Conservation (phyloP, 2,113 vertebrate genomes). For the Mola mola region DNA sequence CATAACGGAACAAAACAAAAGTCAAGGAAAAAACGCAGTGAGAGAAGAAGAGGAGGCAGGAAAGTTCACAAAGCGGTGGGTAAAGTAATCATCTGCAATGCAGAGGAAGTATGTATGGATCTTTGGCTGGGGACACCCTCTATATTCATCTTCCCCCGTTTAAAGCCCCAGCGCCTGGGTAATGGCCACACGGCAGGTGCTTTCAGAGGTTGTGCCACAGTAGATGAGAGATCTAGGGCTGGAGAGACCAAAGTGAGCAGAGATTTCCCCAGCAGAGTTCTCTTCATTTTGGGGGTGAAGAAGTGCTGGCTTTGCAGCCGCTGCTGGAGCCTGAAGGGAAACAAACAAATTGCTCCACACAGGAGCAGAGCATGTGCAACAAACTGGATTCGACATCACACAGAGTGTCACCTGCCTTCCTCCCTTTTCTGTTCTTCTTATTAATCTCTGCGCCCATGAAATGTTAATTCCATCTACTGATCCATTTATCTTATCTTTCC, state of each 20-base stretch:
- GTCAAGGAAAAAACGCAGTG: constrained; percentile 20
- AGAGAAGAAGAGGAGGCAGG: constrained; percentile 47
- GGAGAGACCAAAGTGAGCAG: constrained; percentile 72
- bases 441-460: constrained; percentile 7
- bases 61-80: constrained; percentile 45
- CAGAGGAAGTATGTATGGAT: constrained; percentile 67
- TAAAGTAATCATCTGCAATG: constrained; percentile 75
- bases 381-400: constrained; percentile 55
- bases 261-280: constrained; percentile 73
- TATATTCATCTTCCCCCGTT: constrained; percentile 77
- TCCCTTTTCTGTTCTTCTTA: constrained; percentile 17
- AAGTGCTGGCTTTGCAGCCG: constrained; percentile 29
- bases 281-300: constrained; percentile 66
- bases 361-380: constrained; percentile 40
- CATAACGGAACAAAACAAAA: constrained; percentile 54
- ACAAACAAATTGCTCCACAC: constrained; percentile 71
- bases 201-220: constrained; percentile 68
- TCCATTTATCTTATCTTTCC: constrained; percentile 10
- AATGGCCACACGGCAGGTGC: constrained; percentile 66
- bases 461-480: constrained; percentile 16
- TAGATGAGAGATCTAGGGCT: constrained; percentile 76
- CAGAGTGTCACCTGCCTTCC: constrained; percentile 19
- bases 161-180: constrained; percentile 68
- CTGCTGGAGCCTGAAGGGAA: constrained; percentile 54
- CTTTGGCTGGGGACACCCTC: constrained; percentile 60